phyloP scores from a whole-genome alignment of 2,113 vertebrate genomes.

The Paramisgurnus dabryanus region DNA sequence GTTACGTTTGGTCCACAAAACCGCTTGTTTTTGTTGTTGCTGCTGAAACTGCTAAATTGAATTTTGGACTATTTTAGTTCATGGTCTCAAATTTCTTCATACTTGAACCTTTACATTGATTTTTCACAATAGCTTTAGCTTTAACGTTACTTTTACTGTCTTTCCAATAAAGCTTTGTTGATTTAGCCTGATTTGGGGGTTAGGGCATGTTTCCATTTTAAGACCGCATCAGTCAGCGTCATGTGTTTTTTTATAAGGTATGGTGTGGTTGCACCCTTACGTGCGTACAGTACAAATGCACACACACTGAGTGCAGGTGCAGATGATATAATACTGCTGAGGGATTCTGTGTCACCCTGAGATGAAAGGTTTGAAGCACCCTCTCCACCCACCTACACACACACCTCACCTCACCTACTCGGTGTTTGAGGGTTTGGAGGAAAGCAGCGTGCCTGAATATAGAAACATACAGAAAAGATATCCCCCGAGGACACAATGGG shows the following conservation, averaged over 20 bases:
- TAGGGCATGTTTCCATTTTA: constrained; percentile 15
- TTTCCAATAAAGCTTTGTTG: too few species aligned
- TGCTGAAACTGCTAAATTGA: too few species aligned
- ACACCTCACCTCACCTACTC: constrained; percentile 6
- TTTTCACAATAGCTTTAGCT: too few species aligned
- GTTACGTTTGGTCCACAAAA: too few species aligned
- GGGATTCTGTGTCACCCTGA: constrained; percentile 51
- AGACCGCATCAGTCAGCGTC: constrained; percentile 32
- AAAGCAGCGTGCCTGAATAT: constrained; percentile 27
- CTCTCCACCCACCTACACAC: constrained; percentile 37
- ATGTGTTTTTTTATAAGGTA: constrained; percentile 18
- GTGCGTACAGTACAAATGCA: constrained; percentile 5
- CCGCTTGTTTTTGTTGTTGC: too few species aligned
- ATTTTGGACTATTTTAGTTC: too few species aligned
- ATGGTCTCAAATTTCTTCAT: too few species aligned
- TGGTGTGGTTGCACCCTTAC: neutral
- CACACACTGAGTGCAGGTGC: constrained; percentile 30
- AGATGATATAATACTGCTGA: constrained; percentile 42
- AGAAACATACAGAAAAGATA: constrained; percentile 33
- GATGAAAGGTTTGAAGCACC: constrained; percentile 51
- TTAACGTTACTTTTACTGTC: too few species aligned
- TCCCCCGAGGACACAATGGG: constrained; percentile 5
- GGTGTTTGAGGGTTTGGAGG: constrained; percentile 26
- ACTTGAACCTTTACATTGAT: too few species aligned
- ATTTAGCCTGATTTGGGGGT: neutral